Evolutionary conservation across 2,888 invertebrate species (phyloP).

Genomic region (Cecidostiba fungosa): DNA sequence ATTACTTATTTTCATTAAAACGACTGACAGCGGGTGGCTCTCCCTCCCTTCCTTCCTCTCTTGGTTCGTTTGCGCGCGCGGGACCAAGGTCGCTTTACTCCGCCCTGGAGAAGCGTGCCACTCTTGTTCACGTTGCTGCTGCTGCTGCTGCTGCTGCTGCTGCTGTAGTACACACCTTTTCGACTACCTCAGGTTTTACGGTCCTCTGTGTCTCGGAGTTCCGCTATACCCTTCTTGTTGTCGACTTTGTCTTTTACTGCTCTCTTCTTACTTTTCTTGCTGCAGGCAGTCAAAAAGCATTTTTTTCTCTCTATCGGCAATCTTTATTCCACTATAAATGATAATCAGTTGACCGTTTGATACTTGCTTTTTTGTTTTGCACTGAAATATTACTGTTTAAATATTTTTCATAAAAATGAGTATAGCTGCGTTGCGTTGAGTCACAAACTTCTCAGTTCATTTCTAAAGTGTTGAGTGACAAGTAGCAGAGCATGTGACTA

Average conservation of each 20-base stretch:
- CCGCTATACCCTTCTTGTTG: slow-evolving; percentile 7
- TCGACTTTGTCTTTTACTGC: background rate
- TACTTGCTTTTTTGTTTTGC: background rate
- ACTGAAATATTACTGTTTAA: too few species aligned
- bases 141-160: background rate
- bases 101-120: slow-evolving; percentile 64
- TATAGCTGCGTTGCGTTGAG: background rate
- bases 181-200: slow-evolving; percentile 20
- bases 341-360: too few species aligned
- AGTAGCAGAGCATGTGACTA: slow-evolving; percentile 9
- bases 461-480: slow-evolving; percentile 41
- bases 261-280: background rate
- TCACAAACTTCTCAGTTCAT: background rate
- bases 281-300: background rate
- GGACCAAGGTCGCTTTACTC: slow-evolving; percentile 65
- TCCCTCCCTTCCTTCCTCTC: background rate
- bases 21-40: slow-evolving; percentile 71
- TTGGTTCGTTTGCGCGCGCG: background rate
- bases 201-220: background rate
- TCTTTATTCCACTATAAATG: background rate
- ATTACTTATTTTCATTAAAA: slow-evolving; percentile 78
- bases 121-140: slow-evolving; percentile 19
- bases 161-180: slow-evolving; percentile 10
- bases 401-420: too few species aligned
- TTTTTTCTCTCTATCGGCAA: background rate